A percentile compares a stretch with the other conserved stretches of the same genome.
Evolutionary conservation across 2,113 vertebrate genomes (phyloP).

Genomic region (Hemiscyllium ocellatum): DNA sequence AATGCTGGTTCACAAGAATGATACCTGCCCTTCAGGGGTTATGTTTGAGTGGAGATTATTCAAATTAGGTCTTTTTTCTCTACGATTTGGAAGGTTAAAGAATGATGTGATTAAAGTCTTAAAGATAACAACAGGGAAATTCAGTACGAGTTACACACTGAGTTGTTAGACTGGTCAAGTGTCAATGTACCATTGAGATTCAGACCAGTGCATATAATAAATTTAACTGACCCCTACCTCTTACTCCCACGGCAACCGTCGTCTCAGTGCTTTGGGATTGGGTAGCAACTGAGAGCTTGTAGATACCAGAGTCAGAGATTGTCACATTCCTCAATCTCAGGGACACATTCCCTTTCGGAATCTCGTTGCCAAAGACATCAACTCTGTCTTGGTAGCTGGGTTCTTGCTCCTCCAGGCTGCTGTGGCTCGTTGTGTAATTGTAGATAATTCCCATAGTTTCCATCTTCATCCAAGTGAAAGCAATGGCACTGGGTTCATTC

Average conservation of each 20-base stretch:
- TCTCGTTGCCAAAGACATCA: neutral
- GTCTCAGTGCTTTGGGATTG: neutral
- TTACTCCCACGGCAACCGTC: neutral
- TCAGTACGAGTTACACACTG: neutral
- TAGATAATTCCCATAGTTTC: neutral
- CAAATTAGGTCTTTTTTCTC: no score
- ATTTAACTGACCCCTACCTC: neutral
- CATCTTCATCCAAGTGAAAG: neutral
- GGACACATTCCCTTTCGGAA: neutral
- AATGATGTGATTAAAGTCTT: no score
- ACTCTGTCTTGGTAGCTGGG: neutral
- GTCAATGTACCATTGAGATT: no score
- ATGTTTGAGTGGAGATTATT: no score
- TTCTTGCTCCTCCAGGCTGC: neutral
- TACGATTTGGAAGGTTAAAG: no score
- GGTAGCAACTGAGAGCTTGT: neutral
- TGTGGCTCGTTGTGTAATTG: neutral
- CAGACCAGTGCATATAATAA: neutral
- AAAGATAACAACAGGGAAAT: neutral
- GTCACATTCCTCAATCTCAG: constrained; percentile 18
- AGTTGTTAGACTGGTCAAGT: neutral
- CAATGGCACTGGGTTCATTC: neutral
- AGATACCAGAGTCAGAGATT: neutral
- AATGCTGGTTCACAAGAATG: no score
- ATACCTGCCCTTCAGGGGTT: no score